Evolutionary conservation across 2,797 vertebrate genomes (phyloP), one percentile per base, ranked within the genome.

Genomic region (Staurois parvus): DNA sequence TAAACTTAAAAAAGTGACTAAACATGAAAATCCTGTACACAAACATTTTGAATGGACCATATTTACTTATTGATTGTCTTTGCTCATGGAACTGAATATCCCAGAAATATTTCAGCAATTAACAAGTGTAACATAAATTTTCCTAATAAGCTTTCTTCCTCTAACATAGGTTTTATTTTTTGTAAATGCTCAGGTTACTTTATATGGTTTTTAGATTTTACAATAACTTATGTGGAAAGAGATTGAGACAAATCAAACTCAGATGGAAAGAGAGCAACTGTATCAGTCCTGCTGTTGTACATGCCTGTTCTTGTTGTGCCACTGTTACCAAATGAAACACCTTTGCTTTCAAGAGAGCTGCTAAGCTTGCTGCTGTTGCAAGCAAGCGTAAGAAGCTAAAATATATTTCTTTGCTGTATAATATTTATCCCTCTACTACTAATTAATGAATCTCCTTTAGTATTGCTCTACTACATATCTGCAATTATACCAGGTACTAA

Each of bases 311-410:
- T 72, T 84, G 76, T 66, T 45, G 8, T 62, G 72, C 19, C 52
- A 32, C 75, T 81, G 40, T 78, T 84, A 78, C 68, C 76, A 84
- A 72, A 84, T 84, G 82, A 77, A 84, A 84, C 82, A 78, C 83
- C 56, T 79, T 32, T 66, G 26, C 45, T 76, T 64, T 52, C 40
- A 84, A 11, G 45, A 66, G 72, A 76, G 66, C 32, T 32, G 52
- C 56, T 32, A 59, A 62, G 75, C 81, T 83, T 76, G n/a, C 26
- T 67, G 37, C 73, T 68, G 62, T 83, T 83, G 66, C 72, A 40
- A 78, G 62, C 13, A 40, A 66, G 64, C 76, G 48, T 28, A 15
- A 66, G 66, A 30, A 68, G 37, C 37, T 68, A 68, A 68, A 68
- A 79, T 68, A 45, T 24, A 12, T 66, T 68, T 79, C 40, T 40